These are phyloP conservation scores for Heliangelus exortis DNA, from an alignment of 2,797 vertebrate genomes.

Conservation along the genomic window DNA sequence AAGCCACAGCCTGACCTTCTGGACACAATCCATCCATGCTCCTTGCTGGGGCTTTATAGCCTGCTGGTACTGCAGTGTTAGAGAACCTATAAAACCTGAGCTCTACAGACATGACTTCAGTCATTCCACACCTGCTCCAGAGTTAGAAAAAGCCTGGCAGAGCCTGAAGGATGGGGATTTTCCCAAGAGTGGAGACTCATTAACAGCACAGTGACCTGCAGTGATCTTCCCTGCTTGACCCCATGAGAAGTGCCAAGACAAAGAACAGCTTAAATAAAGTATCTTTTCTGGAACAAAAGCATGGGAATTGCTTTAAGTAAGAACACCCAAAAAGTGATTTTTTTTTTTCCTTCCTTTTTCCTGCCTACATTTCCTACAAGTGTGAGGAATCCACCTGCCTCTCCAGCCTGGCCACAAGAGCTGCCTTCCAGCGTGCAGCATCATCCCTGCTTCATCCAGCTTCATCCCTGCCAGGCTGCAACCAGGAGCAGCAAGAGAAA, in stretches of 20 bases:
- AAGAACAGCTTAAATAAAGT: neutral
- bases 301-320: neutral
- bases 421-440: accelerated
- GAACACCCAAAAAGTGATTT: neutral
- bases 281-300: neutral
- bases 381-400: neutral
- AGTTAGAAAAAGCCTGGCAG: neutral
- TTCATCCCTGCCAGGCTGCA: neutral
- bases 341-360: neutral
- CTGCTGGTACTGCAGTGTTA: accelerated
- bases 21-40: neutral
- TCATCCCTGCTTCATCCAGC: neutral
- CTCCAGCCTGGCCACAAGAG: neutral
- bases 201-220: neutral
- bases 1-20: neutral
- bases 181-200: neutral
- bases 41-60: neutral
- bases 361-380: accelerated
- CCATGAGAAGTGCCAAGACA: neutral
- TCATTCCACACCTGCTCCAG: no score
- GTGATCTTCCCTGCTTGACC: neutral
- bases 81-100: accelerated
- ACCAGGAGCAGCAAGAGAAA: neutral
- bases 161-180: neutral
- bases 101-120: neutral